Percentiles rank a stretch among this genome's conserved stretches.
Evolutionary conservation across 2,888 invertebrate genomes (phyloP).

Genomic region (Bedellia somnulentella): DNA sequence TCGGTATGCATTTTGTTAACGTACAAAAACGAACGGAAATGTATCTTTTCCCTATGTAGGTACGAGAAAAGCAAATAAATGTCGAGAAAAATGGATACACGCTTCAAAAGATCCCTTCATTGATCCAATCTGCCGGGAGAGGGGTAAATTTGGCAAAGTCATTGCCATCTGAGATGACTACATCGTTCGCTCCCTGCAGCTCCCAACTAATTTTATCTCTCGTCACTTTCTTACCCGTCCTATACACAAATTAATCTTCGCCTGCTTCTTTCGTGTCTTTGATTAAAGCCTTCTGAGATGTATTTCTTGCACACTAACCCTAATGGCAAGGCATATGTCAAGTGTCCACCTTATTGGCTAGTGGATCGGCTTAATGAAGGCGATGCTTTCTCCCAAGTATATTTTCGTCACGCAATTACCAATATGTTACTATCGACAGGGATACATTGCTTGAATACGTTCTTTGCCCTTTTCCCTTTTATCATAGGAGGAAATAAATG

Average conservation of each 20-base stretch:
- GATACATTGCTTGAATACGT: conserved; percentile 1
- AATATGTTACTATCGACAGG: conserved; percentile 15
- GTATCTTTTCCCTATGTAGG: too few species aligned
- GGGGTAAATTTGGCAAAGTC: conserved; percentile 4
- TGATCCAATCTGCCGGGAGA: not conserved
- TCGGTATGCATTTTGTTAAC: too few species aligned
- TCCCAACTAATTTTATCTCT: conserved; percentile 10
- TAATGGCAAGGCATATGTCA: conserved; percentile 58
- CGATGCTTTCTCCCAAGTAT: conserved; percentile 28
- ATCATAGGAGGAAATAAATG: too few species aligned
- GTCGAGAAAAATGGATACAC: too few species aligned
- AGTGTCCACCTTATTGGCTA: conserved; percentile 55
- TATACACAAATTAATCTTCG: conserved; percentile 49
- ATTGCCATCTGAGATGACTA: not conserved
- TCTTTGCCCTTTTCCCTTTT: conserved; percentile 3
- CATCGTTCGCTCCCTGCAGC: not conserved
- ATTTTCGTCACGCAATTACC: conserved; percentile 27
- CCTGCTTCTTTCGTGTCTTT: conserved; percentile 43
- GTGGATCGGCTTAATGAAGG: conserved; percentile 46
- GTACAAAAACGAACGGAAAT: too few species aligned
- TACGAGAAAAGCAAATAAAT: too few species aligned
- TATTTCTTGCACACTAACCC: conserved; percentile 51
- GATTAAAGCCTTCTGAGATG: conserved; percentile 52
- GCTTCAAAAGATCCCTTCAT: not conserved
- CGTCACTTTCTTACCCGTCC: conserved; percentile 20